Conservation (phyloP, 2,888 invertebrate species). For the Cantharis nigra region DNA sequence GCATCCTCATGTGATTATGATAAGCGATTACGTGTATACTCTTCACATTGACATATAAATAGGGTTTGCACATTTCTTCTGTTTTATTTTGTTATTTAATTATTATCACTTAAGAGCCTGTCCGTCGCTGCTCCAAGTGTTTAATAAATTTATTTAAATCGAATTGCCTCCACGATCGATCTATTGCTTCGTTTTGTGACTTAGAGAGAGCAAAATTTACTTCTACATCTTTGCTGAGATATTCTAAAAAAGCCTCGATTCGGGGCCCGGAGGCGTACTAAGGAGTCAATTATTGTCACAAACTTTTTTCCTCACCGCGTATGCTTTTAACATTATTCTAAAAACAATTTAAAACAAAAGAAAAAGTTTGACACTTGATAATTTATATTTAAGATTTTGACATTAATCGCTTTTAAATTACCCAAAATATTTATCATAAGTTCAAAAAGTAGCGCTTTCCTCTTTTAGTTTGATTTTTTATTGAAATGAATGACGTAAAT, state of each 20-base stretch:
- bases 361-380: not conserved
- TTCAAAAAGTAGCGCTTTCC: not conserved
- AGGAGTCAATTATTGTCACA: no score
- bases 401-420: not conserved
- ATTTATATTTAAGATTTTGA: not conserved
- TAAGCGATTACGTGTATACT: constrained; percentile 29
- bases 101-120: no score
- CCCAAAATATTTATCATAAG: not conserved
- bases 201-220: no score
- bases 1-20: constrained; percentile 32
- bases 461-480: not conserved
- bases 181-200: no score
- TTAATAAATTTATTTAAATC: no score
- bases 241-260: no score
- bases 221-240: no score
- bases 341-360: not conserved
- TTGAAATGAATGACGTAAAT: not conserved
- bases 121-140: no score
- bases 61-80: not conserved
- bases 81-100: not conserved
- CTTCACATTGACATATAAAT: constrained; percentile 19
- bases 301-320: no score
- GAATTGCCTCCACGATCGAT: no score
- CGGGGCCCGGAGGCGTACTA: no score
- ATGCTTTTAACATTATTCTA: no score